Percentiles rank a stretch among this genome's conserved stretches.
Evolutionary conservation across 1,140 invertebrate genomes (phyloP).

Genomic region (Cotesia typhae): DNA sequence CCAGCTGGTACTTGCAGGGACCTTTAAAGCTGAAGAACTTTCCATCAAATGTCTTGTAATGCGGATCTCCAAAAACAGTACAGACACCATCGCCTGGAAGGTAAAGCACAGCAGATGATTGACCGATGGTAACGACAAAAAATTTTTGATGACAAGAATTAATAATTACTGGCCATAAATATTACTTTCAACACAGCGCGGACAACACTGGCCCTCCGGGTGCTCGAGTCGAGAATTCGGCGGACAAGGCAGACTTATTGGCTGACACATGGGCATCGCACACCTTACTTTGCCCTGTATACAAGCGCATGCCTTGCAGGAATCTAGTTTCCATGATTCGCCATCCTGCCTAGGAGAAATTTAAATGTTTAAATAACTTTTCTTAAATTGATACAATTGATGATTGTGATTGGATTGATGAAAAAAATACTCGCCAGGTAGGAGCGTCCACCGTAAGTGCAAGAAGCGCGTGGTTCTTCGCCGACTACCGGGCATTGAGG

Average conservation of each 20-base stretch:
- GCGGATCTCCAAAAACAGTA: conserved; percentile 91
- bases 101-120: too few relatives aligned
- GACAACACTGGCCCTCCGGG: conserved; percentile 83
- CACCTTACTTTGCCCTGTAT: conserved; percentile 81
- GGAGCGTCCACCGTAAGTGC: conserved; percentile 70
- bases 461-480: conserved; percentile 72
- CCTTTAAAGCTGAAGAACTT: conserved; percentile 91
- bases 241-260: conserved; percentile 71
- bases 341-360: conserved; percentile 77
- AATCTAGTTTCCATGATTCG: conserved; percentile 84
- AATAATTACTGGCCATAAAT: conserved; percentile 38
- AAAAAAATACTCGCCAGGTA: conserved; percentile 71
- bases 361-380: conserved; percentile 53
- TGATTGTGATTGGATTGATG: background rate
- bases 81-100: conserved; percentile 82
- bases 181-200: conserved; percentile 82
- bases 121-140: conserved; percentile 27
- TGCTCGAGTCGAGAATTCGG: conserved; percentile 77
- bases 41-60: conserved; percentile 93
- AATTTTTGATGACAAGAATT: background rate
- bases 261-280: conserved; percentile 78
- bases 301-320: conserved; percentile 87
- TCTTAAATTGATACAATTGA: background rate
- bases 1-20: conserved; percentile 88
- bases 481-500: conserved; percentile 71